phyloP scores from a whole-genome alignment of 1,140 invertebrate genomes.

The Papilio aristodemus region DNA sequence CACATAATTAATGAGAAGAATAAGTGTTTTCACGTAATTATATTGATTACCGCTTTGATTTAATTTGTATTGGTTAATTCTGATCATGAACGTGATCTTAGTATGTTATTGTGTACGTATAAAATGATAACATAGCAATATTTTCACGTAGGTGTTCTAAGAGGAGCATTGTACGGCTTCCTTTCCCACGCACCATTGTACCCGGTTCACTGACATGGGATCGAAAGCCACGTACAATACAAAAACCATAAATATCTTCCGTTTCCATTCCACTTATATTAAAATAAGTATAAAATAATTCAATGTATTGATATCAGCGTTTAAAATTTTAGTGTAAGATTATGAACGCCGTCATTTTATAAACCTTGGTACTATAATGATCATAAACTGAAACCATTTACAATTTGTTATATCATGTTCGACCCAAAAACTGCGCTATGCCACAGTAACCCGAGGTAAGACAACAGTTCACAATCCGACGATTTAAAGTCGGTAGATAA shows the following conservation, averaged over 20 bases:
- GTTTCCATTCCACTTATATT: not conserved
- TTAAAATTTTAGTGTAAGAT: too few relatives aligned
- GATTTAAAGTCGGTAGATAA: too few relatives aligned
- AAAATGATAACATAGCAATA: slow-evolving; percentile 4
- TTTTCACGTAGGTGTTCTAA: slow-evolving; percentile 7
- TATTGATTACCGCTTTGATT: not conserved
- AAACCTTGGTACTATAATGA: too few relatives aligned
- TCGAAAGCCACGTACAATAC: slow-evolving; percentile 1
- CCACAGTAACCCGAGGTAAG: too few relatives aligned
- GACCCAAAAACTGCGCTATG: too few relatives aligned
- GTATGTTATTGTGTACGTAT: not conserved
- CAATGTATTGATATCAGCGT: too few relatives aligned
- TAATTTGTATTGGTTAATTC: not conserved
- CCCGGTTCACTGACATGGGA: slow-evolving; percentile 45
- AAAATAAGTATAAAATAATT: too few relatives aligned
- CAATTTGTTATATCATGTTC: too few relatives aligned
- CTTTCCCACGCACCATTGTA: slow-evolving; percentile 54
- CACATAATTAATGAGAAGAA: too few relatives aligned
- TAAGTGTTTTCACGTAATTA: not conserved
- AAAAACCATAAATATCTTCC: slow-evolving; percentile 3
- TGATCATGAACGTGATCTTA: not conserved
- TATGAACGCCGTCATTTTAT: not conserved
- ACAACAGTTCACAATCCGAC: too few relatives aligned
- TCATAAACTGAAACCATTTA: too few relatives aligned
- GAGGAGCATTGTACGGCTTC: not conserved